A percentile compares a stretch with the other conserved stretches of the same genome.
Conservation (phyloP, 2,797 vertebrate genomes). For the Clarias platycephalus region DNA sequence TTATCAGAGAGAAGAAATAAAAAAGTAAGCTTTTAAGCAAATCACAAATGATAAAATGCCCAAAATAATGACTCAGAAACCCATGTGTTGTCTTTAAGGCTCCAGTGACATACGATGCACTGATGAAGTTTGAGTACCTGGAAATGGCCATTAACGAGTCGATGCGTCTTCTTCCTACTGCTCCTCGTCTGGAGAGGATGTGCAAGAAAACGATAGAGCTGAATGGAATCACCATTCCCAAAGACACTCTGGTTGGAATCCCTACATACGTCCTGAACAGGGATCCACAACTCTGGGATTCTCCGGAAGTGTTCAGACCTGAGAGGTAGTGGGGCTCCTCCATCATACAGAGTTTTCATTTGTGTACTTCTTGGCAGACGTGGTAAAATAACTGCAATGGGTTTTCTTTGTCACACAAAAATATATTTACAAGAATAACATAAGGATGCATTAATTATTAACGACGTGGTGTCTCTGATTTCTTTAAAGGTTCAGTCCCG, state of each 20-base stretch:
- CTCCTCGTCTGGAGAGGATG: conserved; percentile 65
- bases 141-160: conserved; percentile 76
- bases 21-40: not conserved
- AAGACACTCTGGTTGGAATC: conserved; percentile 60
- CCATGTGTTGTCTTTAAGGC: conserved; percentile 51
- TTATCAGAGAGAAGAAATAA: not conserved
- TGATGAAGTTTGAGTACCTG: conserved; percentile 77
- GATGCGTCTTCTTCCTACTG: conserved; percentile 64
- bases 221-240: conserved; percentile 68
- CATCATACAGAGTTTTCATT: not conserved
- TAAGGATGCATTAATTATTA: not conserved
- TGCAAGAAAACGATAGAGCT: conserved; percentile 72
- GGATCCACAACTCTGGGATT: conserved; percentile 65
- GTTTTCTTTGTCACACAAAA: too few relatives aligned
- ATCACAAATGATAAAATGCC: not conserved
- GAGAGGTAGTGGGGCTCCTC: conserved; percentile 67
- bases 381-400: not conserved
- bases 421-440: too few relatives aligned
- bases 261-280: conserved; percentile 65
- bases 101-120: conserved; percentile 54
- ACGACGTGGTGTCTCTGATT: conserved; percentile 1
- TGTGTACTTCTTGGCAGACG: not conserved
- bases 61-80: not conserved
- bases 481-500: conserved; percentile 76
- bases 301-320: conserved; percentile 72